Evolutionary conservation across 2,113 vertebrate genomes (phyloP).

Genomic region (Seriola quinqueradiata): DNA sequence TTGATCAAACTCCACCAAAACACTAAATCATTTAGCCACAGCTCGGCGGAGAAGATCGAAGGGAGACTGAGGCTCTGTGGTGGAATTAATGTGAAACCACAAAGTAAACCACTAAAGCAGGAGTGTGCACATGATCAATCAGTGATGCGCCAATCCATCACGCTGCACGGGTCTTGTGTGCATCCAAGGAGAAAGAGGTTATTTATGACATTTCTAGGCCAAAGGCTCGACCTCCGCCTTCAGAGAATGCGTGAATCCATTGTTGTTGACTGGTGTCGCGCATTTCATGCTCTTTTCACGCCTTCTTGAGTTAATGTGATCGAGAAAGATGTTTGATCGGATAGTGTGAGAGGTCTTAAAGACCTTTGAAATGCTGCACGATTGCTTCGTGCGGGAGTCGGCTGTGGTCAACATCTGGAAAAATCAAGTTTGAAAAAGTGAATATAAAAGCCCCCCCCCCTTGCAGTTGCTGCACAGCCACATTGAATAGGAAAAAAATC

Average conservation of each 20-base stretch:
- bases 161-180: background rate
- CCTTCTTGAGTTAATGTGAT: background rate
- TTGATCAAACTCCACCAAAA: background rate
- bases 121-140: conserved; percentile 26
- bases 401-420: background rate
- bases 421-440: background rate
- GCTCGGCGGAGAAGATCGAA: background rate
- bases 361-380: background rate
- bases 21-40: background rate
- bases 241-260: background rate
- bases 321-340: background rate
- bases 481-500: no score
- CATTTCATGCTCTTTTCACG: background rate
- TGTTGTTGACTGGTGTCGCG: conserved; percentile 7
- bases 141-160: conserved; percentile 29
- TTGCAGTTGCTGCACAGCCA: no score
- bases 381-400: background rate
- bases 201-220: conserved; percentile 27
- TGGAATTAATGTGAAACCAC: background rate
- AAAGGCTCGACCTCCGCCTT: conserved; percentile 7
- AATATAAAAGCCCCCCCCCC: no score
- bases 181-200: background rate
- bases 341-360: background rate
- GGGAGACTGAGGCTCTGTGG: background rate
- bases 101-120: conserved; percentile 7